Evolutionary conservation across 2,113 vertebrate genomes (phyloP), one percentile per base, ranked within the genome.

Genomic region (Myotis lucifugus): DNA sequence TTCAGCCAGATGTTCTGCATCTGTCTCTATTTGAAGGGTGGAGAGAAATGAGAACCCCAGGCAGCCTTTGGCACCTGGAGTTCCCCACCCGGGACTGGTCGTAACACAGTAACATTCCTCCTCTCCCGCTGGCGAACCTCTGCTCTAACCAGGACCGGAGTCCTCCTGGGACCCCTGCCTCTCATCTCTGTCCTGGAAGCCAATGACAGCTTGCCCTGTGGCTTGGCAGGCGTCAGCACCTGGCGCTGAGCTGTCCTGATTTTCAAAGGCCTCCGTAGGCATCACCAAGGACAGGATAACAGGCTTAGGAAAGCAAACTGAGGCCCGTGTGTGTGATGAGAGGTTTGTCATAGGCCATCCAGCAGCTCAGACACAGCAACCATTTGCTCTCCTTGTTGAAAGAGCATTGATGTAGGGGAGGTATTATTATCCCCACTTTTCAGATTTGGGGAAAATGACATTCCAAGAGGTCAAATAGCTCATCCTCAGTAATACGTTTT

Each of bases 261-360:
- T 61, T 69, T 0, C 19, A 89, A 46, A 66, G 37, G 6, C 61
- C 54, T 67, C 32, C 5, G 6, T 0, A 42, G 52, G 48, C 11
- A 19, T 21, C 23, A 6, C 25, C 25, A 50, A 50, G 18, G 6
- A 54, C 11, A 42, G 25, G 37, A 21, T 14, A 27, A 61, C 0
- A 46, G 25, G 27, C 25, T 10, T 0, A 14, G 14, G 5, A 3
- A 5, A 40, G 48, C 10, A 13, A 27, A n/a, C 0, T n/a, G 59
- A 0, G 5, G 25, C 27, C 4, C 1, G 11, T 2, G 5, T 4
- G 29, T 6, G 48, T n/a, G 3, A 17, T 0, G 12, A 74, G 15
- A 32, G n/a, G 1, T 29, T 4, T 40, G 8, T 15, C 0, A 5
- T 2, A 32, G 13, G 25, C 66, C 7, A 37, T 4, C 27, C 64